Conservation (phyloP, 1,140 invertebrate genomes). For the Saccostrea cuccullata region DNA sequence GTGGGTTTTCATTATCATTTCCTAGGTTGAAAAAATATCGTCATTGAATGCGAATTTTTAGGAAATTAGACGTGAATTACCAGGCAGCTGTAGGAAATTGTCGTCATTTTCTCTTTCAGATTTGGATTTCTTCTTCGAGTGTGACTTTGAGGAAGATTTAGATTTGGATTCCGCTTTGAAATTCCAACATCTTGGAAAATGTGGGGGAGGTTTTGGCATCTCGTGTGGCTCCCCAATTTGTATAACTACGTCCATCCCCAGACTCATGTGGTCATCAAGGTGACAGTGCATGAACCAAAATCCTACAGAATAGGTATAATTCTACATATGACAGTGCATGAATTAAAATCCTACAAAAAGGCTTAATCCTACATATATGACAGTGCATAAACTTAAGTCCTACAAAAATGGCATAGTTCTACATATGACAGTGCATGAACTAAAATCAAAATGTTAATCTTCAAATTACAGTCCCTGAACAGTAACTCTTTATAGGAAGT, state of each 20-base stretch:
- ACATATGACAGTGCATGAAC: too few relatives aligned
- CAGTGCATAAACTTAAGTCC: slow-evolving; percentile 39
- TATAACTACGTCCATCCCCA: slow-evolving; percentile 25
- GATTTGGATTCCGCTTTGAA: not conserved
- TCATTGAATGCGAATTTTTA: too few relatives aligned
- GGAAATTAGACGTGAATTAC: not conserved
- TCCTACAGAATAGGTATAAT: not conserved
- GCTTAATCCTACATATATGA: too few relatives aligned
- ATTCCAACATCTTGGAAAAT: slow-evolving; percentile 32
- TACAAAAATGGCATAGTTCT: not conserved
- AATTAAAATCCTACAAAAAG: too few relatives aligned
- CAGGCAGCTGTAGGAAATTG: not conserved
- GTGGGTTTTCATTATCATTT: too few relatives aligned
- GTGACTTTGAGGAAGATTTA: too few relatives aligned
- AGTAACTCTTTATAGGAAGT: too few relatives aligned
- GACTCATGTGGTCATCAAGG: slow-evolving; percentile 5
- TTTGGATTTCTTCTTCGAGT: not conserved
- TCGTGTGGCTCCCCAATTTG: slow-evolving; percentile 14
- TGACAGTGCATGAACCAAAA: slow-evolving; percentile 43
- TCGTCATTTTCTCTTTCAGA: not conserved
- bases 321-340: too few relatives aligned
- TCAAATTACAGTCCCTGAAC: too few relatives aligned
- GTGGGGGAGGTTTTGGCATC: not conserved
- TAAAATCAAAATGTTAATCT: too few relatives aligned
- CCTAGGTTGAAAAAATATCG: too few relatives aligned